phyloP scores from a whole-genome alignment of 2,888 invertebrate genomes.

The Eretmocerus hayati region DNA sequence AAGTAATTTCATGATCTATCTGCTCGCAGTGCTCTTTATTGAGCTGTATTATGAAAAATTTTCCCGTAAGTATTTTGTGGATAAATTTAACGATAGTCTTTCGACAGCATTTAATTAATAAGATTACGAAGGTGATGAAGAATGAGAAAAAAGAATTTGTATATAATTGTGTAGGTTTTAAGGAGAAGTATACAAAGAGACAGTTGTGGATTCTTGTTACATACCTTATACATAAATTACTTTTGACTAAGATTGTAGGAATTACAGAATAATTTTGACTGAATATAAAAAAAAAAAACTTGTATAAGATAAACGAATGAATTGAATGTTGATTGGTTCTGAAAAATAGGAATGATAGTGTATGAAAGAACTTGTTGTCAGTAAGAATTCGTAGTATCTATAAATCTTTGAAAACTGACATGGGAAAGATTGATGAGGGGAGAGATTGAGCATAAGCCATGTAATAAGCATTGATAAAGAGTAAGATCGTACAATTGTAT shows the following conservation, averaged over 20 bases:
- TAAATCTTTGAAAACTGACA: background rate
- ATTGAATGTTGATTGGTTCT: too few relatives aligned
- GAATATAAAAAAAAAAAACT: slow-evolving; percentile 11
- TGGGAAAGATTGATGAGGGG: background rate
- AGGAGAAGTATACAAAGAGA: too few relatives aligned
- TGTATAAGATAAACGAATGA: background rate
- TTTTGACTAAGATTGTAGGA: too few relatives aligned
- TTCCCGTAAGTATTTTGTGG: too few relatives aligned
- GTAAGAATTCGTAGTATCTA: too few relatives aligned
- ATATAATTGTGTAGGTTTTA: too few relatives aligned
- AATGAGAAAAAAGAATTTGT: slow-evolving; percentile 10
- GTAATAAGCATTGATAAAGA: background rate
- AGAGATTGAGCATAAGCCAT: background rate
- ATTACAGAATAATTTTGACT: slow-evolving; percentile 14
- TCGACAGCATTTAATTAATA: slow-evolving; percentile 8
- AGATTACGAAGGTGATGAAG: background rate
- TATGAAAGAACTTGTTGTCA: too few relatives aligned
- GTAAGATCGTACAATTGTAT: slow-evolving; percentile 2
- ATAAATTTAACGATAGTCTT: slow-evolving; percentile 17
- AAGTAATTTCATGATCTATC: too few relatives aligned
- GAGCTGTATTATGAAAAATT: too few relatives aligned
- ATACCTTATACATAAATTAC: slow-evolving; percentile 29
- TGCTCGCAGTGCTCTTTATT: too few relatives aligned
- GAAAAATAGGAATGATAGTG: too few relatives aligned
- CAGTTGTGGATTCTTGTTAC: slow-evolving; percentile 30